Conservation (phyloP, 2,113 vertebrate species). For the Petrocephalus microphthalmus region DNA sequence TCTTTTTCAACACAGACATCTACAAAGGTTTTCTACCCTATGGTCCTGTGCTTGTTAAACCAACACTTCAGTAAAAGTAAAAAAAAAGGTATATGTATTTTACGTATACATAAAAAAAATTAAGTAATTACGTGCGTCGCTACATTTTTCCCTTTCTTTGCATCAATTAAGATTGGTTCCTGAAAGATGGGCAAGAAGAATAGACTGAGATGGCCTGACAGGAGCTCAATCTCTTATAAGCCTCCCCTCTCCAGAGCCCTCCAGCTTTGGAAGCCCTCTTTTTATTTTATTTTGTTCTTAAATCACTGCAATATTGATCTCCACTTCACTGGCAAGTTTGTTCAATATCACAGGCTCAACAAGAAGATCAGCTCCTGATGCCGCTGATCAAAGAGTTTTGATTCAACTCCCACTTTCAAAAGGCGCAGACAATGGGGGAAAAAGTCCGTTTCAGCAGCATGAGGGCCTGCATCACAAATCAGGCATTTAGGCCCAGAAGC, state of each 20-base stretch:
- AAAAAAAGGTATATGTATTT: no score
- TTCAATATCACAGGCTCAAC: slow-evolving; percentile 27
- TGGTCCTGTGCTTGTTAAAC: slow-evolving; percentile 4
- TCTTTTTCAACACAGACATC: neutral
- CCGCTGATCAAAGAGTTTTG: slow-evolving; percentile 23
- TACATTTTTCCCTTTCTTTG: slow-evolving; percentile 1
- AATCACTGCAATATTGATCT: slow-evolving; percentile 25
- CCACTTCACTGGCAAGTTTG: slow-evolving; percentile 26
- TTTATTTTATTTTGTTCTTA: slow-evolving; percentile 21
- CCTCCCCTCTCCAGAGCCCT: slow-evolving; percentile 11
- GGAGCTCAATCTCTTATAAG: neutral
- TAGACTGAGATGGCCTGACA: neutral
- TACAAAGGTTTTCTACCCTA: neutral
- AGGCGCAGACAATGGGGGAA: neutral
- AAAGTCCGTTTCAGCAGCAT: slow-evolving; percentile 9
- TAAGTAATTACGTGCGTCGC: slow-evolving; percentile 7
- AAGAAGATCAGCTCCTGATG: slow-evolving; percentile 18
- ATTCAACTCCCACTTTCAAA: neutral
- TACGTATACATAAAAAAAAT: no score
- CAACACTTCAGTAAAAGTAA: neutral
- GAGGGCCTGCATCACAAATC: neutral
- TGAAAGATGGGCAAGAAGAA: neutral
- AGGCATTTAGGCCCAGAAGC: neutral
- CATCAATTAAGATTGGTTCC: slow-evolving; percentile 15
- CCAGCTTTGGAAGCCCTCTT: neutral